Base-by-base conservation (phyloP, 2,888 invertebrate genomes). In the Reticulitermes lucifugus region DNA sequence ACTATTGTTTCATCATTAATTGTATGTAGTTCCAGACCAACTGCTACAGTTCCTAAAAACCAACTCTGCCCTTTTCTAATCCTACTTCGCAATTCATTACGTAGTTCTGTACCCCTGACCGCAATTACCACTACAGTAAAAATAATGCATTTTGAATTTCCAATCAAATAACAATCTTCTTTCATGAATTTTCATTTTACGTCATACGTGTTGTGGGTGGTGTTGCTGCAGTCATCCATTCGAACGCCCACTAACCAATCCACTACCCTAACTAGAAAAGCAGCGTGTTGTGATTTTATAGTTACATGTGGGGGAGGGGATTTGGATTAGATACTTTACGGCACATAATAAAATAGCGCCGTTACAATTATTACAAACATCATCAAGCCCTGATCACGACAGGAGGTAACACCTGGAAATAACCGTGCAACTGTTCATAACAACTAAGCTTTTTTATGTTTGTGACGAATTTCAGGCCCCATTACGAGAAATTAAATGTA, bases 101-200 rank as follows among this genome's bases (percentile, higher is more conserved):
- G 35, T 35, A 25, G 25, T 25, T 65, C 65, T 25, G 25, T n/a
- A 65, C 65, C 25, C n/a, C 25, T 6, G 25, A 25, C 25, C n/a
- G 25, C 65, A 25, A 65, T 65, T 25, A 65, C n/a, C 65, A 25
- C n/a, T n/a, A 65, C 10, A 9, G 7, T n/a, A 2, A n/a, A 65
- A 25, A 25, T 6, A 65, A 65, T 25, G 14, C 14, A 55, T 18
- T 65, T 65, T 5, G 65, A 60, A 12, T 65, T 65, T n/a, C 5
- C n/a, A 65, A 65, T 65, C 65, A 65, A 65, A 65, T 60, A n/a
- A 65, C 65, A 65, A 25, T 65, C n/a, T 65, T 65, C 65, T 25
- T 65, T 65, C n/a, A 65, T 65, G 12, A 65, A 65, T 9, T 65
- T 65, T 25, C 25, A 65, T n/a, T 65, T n/a, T n/a, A n/a, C 25